These are phyloP conservation scores for Crossaster papposus DNA, from an alignment of 53 echinoderm and acorn worm species.

Conservation along the genomic window DNA sequence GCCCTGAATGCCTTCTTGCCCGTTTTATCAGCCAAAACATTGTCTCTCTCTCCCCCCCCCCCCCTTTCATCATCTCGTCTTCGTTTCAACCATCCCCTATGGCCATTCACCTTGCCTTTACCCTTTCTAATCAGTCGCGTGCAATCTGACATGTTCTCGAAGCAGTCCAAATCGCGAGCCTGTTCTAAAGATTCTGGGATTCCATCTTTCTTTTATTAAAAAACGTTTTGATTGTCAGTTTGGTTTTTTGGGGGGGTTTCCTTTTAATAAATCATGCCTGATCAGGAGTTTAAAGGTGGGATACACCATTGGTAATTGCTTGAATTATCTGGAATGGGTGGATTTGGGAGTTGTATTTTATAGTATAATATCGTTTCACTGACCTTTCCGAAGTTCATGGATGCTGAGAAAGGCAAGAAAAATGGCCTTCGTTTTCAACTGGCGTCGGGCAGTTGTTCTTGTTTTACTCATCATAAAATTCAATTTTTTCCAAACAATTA, in stretches of 20 bases:
- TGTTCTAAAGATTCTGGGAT: background rate
- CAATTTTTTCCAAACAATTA: no score
- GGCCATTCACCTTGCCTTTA: slow-evolving; percentile 2
- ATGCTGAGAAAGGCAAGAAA: no score
- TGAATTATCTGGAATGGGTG: no score
- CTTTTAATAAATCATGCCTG: background rate
- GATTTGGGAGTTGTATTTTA: no score
- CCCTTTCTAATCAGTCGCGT: background rate
- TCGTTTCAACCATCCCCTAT: background rate
- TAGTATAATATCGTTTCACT: no score
- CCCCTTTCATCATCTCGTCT: background rate
- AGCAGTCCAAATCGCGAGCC: background rate
- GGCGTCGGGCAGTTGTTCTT: no score
- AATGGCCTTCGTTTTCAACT: no score
- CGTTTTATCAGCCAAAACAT: background rate
- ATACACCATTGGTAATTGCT: no score
- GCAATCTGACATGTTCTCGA: background rate
- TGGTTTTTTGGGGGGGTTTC: background rate
- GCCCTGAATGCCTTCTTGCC: background rate
- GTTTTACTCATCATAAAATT: no score
- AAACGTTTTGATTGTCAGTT: slow-evolving; percentile 15
- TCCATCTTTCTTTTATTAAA: background rate
- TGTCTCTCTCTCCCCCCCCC: background rate
- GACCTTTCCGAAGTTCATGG: no score
- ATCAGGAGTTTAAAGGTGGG: background rate